These are phyloP conservation scores for Sinella curviseta DNA, from an alignment of 1,140 invertebrate genomes.

Conservation along the genomic window DNA sequence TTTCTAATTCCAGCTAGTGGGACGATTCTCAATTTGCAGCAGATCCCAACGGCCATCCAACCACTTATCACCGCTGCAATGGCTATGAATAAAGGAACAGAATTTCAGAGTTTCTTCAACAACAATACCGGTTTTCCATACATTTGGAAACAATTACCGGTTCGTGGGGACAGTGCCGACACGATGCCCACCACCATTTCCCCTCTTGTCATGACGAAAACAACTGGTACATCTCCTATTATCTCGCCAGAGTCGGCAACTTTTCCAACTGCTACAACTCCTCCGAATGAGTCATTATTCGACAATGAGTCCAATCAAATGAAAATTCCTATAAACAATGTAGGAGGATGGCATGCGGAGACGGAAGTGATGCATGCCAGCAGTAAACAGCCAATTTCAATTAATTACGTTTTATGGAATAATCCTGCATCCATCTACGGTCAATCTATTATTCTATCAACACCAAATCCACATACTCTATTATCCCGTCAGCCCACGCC, in stretches of 20 bases:
- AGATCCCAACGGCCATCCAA: constrained; percentile 31
- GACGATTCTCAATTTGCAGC: constrained; percentile 31
- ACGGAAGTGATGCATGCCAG: not conserved
- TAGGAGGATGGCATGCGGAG: not conserved
- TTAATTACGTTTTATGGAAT: constrained; percentile 21
- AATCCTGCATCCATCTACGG: constrained; percentile 9
- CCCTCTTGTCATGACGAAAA: not conserved
- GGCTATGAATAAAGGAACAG: not conserved
- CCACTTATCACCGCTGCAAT: constrained; percentile 9
- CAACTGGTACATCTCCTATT: not conserved
- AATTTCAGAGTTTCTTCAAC: not conserved
- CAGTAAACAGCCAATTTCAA: constrained; percentile 12
- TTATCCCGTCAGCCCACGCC: constrained; percentile 4
- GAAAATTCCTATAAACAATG: not conserved
- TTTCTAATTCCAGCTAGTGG: constrained; percentile 31
- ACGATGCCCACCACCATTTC: not conserved
- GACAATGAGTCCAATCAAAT: not conserved
- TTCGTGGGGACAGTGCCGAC: not conserved
- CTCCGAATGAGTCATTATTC: not conserved
- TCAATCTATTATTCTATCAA: not conserved
- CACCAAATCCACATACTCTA: not conserved
- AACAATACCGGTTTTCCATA: constrained; percentile 3
- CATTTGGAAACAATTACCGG: not conserved
- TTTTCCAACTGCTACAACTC: not conserved
- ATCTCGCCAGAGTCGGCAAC: not conserved